phyloP scores from a whole-genome alignment of 2,113 vertebrate species.

The Chascanopsetta lugubris region DNA sequence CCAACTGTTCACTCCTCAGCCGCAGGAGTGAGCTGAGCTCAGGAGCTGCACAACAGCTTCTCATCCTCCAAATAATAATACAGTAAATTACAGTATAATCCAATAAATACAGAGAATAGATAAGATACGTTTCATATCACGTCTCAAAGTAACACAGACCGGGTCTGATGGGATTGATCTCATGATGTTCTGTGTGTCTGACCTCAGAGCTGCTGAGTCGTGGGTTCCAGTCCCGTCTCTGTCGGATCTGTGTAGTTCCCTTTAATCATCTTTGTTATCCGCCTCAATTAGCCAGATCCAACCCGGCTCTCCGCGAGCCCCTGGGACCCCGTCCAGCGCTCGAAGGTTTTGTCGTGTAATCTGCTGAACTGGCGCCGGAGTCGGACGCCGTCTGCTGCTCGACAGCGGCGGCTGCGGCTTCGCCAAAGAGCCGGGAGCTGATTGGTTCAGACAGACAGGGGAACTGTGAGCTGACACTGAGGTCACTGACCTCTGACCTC shows the following conservation, averaged over 20 bases:
- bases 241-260: not conserved
- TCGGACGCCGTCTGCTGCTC: slow-evolving; percentile 13
- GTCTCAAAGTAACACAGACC: no score
- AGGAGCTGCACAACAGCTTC: no score
- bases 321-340: slow-evolving; percentile 43
- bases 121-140: no score
- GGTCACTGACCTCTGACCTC: no score
- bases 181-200: no score
- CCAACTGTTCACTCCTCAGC: slow-evolving; percentile 26
- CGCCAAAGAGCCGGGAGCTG: no score
- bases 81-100: no score
- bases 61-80: no score
- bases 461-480: not conserved
- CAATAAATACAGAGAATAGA: no score
- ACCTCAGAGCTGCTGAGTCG: rapidly evolving
- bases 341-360: slow-evolving; percentile 40
- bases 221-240: no score
- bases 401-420: not conserved
- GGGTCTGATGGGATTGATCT: no score
- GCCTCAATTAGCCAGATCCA: slow-evolving; percentile 51
- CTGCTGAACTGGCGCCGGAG: slow-evolving; percentile 23
- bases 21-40: no score
- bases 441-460: not conserved
- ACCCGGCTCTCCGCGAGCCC: slow-evolving; percentile 4
- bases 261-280: slow-evolving; percentile 4